Evolutionary conservation across 37 sponge, comb jelly and placozoan species (phyloP).

Genomic region (Crambe crambe): DNA sequence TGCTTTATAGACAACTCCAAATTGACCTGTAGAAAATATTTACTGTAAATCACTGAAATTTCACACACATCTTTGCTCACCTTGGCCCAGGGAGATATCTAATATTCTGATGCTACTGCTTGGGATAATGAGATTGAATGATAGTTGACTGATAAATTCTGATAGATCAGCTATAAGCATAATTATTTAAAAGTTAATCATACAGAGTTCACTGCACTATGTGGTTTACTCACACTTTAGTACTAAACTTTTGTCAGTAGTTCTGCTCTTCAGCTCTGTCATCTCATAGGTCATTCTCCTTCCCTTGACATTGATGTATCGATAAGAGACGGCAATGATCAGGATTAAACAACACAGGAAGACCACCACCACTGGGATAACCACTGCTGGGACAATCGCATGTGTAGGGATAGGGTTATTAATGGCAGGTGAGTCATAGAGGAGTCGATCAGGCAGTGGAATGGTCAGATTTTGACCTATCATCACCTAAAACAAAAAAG

Average conservation of each 20-base stretch:
- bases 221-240: no score
- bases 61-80: not conserved
- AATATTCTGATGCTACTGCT: constrained; percentile 9
- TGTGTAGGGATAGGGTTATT: not conserved
- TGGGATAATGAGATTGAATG: constrained; percentile 26
- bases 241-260: no score
- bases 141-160: not conserved
- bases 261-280: no score
- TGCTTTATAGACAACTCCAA: constrained; percentile 58
- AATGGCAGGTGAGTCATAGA: not conserved
- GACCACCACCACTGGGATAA: constrained; percentile 21
- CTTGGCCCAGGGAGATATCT: constrained; percentile 41
- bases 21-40: constrained; percentile 51
- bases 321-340: constrained; percentile 16
- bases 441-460: not conserved
- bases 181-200: no score
- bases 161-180: no score
- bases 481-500: not conserved
- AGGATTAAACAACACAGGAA: constrained; percentile 15
- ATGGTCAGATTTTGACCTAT: not conserved
- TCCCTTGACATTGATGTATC: no score
- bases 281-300: no score
- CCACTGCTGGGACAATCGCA: constrained; percentile 16
- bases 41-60: no score
- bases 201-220: no score